Base-by-base conservation (phyloP, 2,888 invertebrate species). In the Dinocampus coccinellae region DNA sequence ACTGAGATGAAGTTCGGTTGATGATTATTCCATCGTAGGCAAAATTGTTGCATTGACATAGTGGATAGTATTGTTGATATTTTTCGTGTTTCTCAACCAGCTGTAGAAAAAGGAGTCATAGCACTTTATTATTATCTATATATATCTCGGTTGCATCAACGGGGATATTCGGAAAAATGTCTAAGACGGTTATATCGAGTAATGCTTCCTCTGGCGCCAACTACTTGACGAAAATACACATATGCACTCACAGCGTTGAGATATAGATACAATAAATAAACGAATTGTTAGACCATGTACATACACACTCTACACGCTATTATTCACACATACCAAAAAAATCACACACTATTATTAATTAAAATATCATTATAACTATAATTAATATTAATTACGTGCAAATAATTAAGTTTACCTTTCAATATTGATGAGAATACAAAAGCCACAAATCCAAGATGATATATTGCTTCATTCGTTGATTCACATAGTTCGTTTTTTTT, bases 1-100 rank as follows among this genome's bases (percentile, higher is more conserved):
- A 95, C 95, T 9, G 95, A 94, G 82, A 96, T 95, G 87, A 97
- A 95, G 88, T 97, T 97, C 65, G 95, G 95, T 85, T 96, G 96
- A 90, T 97, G 96, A 90, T 96, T 96, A 89, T 97, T 97, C 97
- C 97, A 97, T 81, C 96, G 89, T 80, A 95, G 88, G 84, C 94
- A 94, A 85, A 94, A 95, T 83, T 95, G 94, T 86, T 94, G 94
- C 83, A 91, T 90, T 77, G 91, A 89, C 93, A 92, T 93, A 88
- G 33, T 71, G 52, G 47, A 55, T 24, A 55, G 26, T 55, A 29
- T 58, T 33, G 47, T 47, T 47, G 47, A 47, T 47, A 16, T 16
- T 47, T 58, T 58, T 34, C 34, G 16, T 34, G n/a, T 26, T 62
- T 20, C 64, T 68, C 61, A 61, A 53, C 70, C 60, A 63, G 69